Evolutionary conservation across 2,888 invertebrate genomes (phyloP).

Genomic region (Caenorhabditis uteleia): DNA sequence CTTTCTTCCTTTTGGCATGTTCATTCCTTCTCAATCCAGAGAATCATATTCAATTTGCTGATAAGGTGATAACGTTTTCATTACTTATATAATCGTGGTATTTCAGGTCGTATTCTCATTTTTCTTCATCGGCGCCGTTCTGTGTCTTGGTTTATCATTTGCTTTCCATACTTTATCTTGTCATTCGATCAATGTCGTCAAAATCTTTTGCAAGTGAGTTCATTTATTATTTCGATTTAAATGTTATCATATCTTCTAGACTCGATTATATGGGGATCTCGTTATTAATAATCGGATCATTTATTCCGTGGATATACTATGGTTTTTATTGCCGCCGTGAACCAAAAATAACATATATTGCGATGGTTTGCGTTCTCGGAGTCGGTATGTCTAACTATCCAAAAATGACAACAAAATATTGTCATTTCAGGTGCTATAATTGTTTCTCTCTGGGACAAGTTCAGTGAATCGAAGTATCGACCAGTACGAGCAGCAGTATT

Average conservation of each 20-base stretch:
- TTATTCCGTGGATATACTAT: constrained; percentile 99
- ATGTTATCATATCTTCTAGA: constrained; percentile 70
- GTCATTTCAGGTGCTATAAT: constrained; percentile 75
- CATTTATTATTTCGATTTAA: background rate
- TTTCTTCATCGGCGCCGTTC: constrained; percentile 94
- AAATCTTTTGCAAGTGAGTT: constrained; percentile 86
- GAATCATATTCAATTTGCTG: constrained; percentile 84
- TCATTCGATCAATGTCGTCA: constrained; percentile 95
- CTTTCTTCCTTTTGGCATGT: constrained; percentile 76
- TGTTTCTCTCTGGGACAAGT: constrained; percentile 96
- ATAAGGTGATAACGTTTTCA: constrained; percentile 80
- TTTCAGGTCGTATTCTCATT: constrained; percentile 80
- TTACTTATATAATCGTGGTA: background rate
- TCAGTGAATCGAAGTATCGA: constrained; percentile 88
- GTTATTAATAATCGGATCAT: constrained; percentile 95
- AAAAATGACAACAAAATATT: background rate
- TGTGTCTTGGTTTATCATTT: constrained; percentile 94
- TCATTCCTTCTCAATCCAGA: constrained; percentile 86
- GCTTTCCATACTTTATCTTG: constrained; percentile 97
- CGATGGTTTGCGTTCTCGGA: constrained; percentile 50
- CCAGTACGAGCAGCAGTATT: constrained; percentile 91
- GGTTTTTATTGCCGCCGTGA: constrained; percentile 86
- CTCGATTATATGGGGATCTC: constrained; percentile 99
- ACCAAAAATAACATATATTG: constrained; percentile 77
- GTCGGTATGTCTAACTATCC: constrained; percentile 15